Conservation (phyloP, 2,113 vertebrate species). For the Xenopus borealis region DNA sequence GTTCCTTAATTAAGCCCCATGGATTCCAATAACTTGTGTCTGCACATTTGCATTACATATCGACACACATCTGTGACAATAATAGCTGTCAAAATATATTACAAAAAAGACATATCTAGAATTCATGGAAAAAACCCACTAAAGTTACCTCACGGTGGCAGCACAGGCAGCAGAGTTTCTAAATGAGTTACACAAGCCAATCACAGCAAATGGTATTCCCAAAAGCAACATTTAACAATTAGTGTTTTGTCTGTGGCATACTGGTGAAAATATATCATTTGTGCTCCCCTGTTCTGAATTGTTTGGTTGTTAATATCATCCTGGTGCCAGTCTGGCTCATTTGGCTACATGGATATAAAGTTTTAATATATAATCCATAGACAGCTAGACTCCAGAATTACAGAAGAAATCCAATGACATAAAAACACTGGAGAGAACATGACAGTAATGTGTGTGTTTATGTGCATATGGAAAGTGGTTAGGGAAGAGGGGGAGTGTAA, state of each 20-base stretch:
- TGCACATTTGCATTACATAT: no score
- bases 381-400: slow-evolving; percentile 34
- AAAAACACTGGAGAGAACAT: slow-evolving; percentile 22
- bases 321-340: background rate
- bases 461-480: slow-evolving; percentile 33
- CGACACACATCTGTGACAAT: no score
- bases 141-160: slow-evolving; percentile 50
- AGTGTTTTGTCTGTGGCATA: slow-evolving; percentile 28
- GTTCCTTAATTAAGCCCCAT: no score
- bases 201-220: slow-evolving; percentile 13
- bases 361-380: slow-evolving; percentile 39
- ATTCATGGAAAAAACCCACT: no score
- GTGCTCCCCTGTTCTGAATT: slow-evolving; percentile 27
- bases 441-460: slow-evolving; percentile 10
- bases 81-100: no score
- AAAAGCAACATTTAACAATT: slow-evolving; percentile 35
- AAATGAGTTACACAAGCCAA: background rate
- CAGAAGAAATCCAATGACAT: slow-evolving; percentile 24
- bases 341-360: slow-evolving; percentile 16
- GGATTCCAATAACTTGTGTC: no score
- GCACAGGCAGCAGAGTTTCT: slow-evolving; percentile 32
- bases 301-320: slow-evolving; percentile 1
- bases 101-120: no score
- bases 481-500: slow-evolving; percentile 8
- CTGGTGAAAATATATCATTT: slow-evolving; percentile 16